Conservation (phyloP, 2,797 vertebrate genomes). For the Prionace glauca region DNA sequence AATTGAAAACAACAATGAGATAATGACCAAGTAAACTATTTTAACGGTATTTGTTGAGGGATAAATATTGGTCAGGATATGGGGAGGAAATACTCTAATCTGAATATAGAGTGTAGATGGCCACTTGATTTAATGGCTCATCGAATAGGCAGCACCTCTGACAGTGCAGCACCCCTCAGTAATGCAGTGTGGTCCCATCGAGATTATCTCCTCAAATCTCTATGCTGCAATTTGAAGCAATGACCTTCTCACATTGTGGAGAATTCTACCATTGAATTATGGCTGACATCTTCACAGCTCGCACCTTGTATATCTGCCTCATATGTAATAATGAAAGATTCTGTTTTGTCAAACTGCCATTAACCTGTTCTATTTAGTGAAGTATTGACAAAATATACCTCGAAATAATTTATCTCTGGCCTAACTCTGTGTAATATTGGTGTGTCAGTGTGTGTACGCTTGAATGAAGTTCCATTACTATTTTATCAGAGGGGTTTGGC, state of each 20-base stretch:
- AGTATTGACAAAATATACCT: neutral
- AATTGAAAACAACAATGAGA: neutral
- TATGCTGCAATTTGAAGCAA: neutral
- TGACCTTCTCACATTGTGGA: neutral
- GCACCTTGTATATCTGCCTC: neutral
- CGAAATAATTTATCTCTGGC: neutral
- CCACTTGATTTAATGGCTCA: neutral
- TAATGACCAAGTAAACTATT: neutral
- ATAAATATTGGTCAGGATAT: no score
- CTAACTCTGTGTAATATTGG: neutral
- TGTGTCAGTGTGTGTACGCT: neutral
- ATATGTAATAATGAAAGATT: neutral
- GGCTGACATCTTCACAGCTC: neutral
- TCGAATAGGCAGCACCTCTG: neutral
- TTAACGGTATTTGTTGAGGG: no score
- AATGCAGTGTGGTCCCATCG: neutral
- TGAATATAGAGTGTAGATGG: neutral
- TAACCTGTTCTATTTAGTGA: neutral
- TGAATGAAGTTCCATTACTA: no score
- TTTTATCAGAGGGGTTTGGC: no score
- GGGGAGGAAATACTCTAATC: no score
- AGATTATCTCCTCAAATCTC: neutral
- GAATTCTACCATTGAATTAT: neutral
- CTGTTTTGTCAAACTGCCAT: neutral
- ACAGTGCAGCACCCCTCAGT: neutral